Percentiles rank a stretch among this genome's conserved stretches.
These are phyloP conservation scores for Coranthus polyacanthus DNA, from an alignment of 2,797 vertebrate genomes.

Conservation along the genomic window DNA sequence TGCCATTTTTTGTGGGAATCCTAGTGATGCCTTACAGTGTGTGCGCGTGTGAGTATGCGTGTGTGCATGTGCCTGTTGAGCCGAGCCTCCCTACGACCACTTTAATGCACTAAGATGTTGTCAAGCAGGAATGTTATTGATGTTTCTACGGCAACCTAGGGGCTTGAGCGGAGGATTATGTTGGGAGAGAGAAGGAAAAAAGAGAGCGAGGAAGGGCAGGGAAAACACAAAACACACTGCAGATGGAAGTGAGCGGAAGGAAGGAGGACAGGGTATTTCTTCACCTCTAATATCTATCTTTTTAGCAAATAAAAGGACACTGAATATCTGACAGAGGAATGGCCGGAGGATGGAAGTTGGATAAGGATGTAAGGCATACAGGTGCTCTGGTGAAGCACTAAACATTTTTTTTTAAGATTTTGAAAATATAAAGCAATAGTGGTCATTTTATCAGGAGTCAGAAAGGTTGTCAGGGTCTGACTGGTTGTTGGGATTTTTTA, in stretches of 20 bases:
- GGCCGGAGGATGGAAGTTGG: conserved; percentile 4
- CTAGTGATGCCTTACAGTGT: conserved; percentile 30
- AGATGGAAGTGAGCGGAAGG: conserved; percentile 32
- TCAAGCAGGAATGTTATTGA: conserved; percentile 89
- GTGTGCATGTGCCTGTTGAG: conserved; percentile 32
- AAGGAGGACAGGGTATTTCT: conserved; percentile 22
- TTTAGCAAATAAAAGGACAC: conserved; percentile 44
- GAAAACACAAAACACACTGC: conserved; percentile 49
- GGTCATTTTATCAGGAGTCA: conserved; percentile 5
- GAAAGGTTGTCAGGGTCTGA: too few relatives aligned
- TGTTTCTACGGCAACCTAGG: conserved; percentile 88
- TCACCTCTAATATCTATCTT: conserved; percentile 17
- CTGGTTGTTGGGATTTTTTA: too few relatives aligned
- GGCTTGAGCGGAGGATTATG: conserved; percentile 85
- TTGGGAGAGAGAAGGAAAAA: conserved; percentile 43
- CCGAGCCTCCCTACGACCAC: conserved; percentile 78
- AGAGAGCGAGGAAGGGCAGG: conserved; percentile 14
- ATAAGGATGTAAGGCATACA: conserved; percentile 8
- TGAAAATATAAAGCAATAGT: conserved; percentile 14
- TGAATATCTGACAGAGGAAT: conserved; percentile 1
- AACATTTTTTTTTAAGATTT: conserved; percentile 18
- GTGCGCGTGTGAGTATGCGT: conserved; percentile 26
- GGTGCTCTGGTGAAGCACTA: neutral
- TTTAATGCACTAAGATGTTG: conserved; percentile 88
- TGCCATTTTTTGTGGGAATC: conserved; percentile 54